Base-by-base conservation (phyloP, 1,140 invertebrate species). In the Centruroides vittatus region DNA sequence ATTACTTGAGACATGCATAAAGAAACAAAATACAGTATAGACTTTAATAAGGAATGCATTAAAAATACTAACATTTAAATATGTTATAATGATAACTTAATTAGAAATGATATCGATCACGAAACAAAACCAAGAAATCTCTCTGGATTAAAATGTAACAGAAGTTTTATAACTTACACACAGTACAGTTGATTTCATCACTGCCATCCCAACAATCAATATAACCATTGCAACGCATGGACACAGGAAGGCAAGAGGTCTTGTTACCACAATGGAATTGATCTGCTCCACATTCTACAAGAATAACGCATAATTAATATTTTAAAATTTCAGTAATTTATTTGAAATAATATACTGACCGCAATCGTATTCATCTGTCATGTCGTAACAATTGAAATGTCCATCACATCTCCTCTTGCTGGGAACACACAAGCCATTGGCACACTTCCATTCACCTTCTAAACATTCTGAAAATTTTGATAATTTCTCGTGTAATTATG, bases 121-220 rank as follows among this genome's bases (percentile, higher is more conserved):
- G 23, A 23, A 23, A 23, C 1, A 23, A 23, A 23, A 23, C 0
- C 23, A 23, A 23, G 23, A 23, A 23, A 23, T 23, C 2, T 23
- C 23, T 23, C 23, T 23, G 23, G 23, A 23, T 23, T 23, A 23
- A 23, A 23, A 23, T 23, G 23, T 23, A 23, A 23, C 23, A 23
- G 23, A 23, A 23, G 23, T 23, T 23, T 23, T 23, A 50, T 35
- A 3, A n/a, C 60, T 67, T 75, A 85, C 84, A 79, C 70, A 75
- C 73, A 49, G 81, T 78, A 67, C 89, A 93, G 53, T 76, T 76
- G 0, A 73, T 73, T 74, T 94, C 90, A 70, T 94, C 90, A 64
- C 85, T 88, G 5, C 80, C 82, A 71, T 93, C 89, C 11, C 73
- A 67, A 72, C 90, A 94, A 67, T 94, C 79, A 0, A 86, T 80